A percentile compares a stretch with the other conserved stretches of the same genome.
These are phyloP conservation scores for Heliconius melpomene DNA, from an alignment of 1,140 invertebrate genomes.

Conservation along the genomic window DNA sequence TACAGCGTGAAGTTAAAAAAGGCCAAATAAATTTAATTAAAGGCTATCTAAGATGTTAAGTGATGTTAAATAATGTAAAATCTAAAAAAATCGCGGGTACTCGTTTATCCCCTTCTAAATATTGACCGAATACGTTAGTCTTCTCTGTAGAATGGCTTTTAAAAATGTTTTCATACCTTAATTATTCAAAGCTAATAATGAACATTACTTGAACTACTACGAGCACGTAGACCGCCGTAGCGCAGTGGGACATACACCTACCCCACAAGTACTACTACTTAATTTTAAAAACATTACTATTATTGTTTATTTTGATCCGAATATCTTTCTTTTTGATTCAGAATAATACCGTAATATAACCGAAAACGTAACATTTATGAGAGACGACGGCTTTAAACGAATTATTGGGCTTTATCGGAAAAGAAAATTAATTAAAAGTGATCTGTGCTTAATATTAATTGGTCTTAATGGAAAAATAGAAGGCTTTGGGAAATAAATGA, in stretches of 20 bases:
- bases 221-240: too few species aligned
- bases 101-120: not conserved
- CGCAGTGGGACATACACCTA: too few species aligned
- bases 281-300: too few species aligned
- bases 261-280: too few species aligned
- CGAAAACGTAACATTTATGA: constrained; percentile 20
- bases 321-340: not conserved
- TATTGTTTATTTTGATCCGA: not conserved
- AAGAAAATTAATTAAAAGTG: constrained; percentile 39
- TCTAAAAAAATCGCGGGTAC: not conserved
- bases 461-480: constrained; percentile 34
- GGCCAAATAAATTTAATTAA: not conserved
- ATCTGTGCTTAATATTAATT: constrained; percentile 37
- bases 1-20: not conserved
- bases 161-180: not conserved
- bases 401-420: constrained; percentile 35
- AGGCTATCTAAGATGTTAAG: not conserved
- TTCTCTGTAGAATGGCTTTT: not conserved
- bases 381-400: constrained; percentile 27
- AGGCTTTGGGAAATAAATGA: constrained; percentile 1
- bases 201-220: too few species aligned
- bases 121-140: not conserved
- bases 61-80: not conserved
- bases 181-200: not conserved
- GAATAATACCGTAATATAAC: constrained; percentile 7